Evolutionary conservation across 2,797 vertebrate species (phyloP), one percentile per base, ranked within the genome.

Genomic region (Crax fasciolata): DNA sequence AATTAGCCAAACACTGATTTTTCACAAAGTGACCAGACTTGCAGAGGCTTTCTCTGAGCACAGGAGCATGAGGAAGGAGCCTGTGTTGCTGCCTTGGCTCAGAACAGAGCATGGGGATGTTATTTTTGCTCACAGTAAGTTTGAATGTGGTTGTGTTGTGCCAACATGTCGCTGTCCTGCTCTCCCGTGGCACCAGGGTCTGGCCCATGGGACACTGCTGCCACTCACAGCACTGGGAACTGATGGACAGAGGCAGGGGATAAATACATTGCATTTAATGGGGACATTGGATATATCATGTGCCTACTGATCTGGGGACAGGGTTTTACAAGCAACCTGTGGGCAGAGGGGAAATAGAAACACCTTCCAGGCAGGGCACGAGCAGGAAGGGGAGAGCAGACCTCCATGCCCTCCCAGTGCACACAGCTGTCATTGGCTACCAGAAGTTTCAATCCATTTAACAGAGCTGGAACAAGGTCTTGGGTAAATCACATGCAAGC

Each of bases 191-290:
- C 52, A 76, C 4, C 0, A 13, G 25, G 51, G 41, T 13, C 35
- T 11, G n/a, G 48, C 4, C 67, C 11, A 6, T 0, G 2, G 58
- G 35, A 49, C 58, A 72, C 43, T 0, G 0, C 55, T 39, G 59
- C 13, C 68, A 38, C 4, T 44, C 61, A 66, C 83, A 52, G 52
- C 65, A 13, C 6, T 1, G 46, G 25, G 46, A 6, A 51, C 25
- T 32, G 52, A 39, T 0, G 4, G 59, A 12, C 38, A 61, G 83
- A 38, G 7, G 2, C 41, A 32, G 44, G 35, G 24, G 10, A 30
- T 25, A 30, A 63, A 77, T 7, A 11, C 1, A 1, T 2, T 11
- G 14, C 5, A 14, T 55, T 30, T 66, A 3, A 16, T 3, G 6
- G 9, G 16, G 43, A 27, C 2, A 6, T 16, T 38, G 32, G 10